A percentile compares a stretch with the other conserved stretches of the same genome.
These are phyloP conservation scores for Rhinoptilus africanus DNA, from an alignment of 2,113 vertebrate genomes.

Conservation along the genomic window DNA sequence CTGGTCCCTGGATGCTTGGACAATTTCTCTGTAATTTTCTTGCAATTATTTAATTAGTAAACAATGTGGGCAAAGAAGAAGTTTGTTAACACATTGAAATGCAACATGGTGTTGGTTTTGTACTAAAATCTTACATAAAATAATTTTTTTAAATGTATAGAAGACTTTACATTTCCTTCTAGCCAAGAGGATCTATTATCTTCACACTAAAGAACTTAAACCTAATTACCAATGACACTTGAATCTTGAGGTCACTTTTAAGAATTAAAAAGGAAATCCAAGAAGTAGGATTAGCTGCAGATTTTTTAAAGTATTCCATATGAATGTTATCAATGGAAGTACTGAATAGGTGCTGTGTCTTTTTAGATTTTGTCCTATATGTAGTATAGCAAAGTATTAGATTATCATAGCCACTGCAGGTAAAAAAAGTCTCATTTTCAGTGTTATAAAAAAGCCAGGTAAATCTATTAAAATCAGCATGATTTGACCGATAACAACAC, in stretches of 20 bases:
- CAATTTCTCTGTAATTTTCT: background rate
- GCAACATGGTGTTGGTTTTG: background rate
- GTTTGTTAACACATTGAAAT: background rate
- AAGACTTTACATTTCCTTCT: background rate
- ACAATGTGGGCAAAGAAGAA: background rate
- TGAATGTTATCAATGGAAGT: background rate
- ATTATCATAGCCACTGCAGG: background rate
- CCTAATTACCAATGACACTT: background rate
- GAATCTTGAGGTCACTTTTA: background rate
- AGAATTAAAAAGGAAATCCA: background rate
- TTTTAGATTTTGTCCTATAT: background rate
- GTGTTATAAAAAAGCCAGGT: background rate
- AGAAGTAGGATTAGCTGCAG: background rate
- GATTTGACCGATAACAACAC: background rate
- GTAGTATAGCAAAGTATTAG: background rate
- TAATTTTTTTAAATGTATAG: background rate
- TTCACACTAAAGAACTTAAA: background rate
- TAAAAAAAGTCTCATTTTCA: background rate
- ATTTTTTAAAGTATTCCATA: background rate
- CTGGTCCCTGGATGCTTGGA: background rate
- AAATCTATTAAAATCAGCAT: background rate
- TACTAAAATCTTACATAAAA: background rate
- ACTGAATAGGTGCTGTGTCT: background rate
- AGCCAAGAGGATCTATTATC: background rate
- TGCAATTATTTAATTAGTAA: background rate